phyloP scores from a whole-genome alignment of 1,140 invertebrate genomes.

The Neuroterus valhalla region DNA sequence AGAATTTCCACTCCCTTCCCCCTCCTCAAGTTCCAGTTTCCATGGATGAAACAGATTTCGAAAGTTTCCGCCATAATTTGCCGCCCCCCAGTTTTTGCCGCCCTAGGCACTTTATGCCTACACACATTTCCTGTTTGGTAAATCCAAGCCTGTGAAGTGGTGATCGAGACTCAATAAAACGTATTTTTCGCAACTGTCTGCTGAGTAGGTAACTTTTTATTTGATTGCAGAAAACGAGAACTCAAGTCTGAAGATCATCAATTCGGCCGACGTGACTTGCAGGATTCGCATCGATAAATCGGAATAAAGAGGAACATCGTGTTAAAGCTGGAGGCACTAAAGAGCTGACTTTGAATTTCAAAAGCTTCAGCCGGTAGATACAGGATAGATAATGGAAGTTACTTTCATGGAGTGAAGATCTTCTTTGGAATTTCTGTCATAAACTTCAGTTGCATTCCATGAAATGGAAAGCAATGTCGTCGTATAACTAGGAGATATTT shows the following conservation, averaged over 20 bases:
- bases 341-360: background rate
- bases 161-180: conserved; percentile 3
- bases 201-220: conserved; percentile 29
- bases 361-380: background rate
- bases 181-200: conserved; percentile 1
- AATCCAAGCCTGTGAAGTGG: background rate
- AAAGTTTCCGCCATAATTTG: too few species aligned
- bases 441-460: too few species aligned
- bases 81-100: too few species aligned
- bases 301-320: conserved; percentile 28
- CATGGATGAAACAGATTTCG: too few species aligned
- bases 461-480: too few species aligned
- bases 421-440: too few species aligned
- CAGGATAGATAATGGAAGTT: background rate
- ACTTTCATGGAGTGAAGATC: too few species aligned
- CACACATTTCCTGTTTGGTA: too few species aligned
- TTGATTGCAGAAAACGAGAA: conserved; percentile 3
- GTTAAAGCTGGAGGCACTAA: background rate
- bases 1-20: too few species aligned
- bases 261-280: conserved; percentile 24
- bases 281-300: conserved; percentile 37
- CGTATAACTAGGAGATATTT: too few species aligned
- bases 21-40: too few species aligned
- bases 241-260: background rate
- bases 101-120: too few species aligned